These are phyloP conservation scores for Adelges cooleyi DNA, from an alignment of 1,140 invertebrate species.

Conservation along the genomic window DNA sequence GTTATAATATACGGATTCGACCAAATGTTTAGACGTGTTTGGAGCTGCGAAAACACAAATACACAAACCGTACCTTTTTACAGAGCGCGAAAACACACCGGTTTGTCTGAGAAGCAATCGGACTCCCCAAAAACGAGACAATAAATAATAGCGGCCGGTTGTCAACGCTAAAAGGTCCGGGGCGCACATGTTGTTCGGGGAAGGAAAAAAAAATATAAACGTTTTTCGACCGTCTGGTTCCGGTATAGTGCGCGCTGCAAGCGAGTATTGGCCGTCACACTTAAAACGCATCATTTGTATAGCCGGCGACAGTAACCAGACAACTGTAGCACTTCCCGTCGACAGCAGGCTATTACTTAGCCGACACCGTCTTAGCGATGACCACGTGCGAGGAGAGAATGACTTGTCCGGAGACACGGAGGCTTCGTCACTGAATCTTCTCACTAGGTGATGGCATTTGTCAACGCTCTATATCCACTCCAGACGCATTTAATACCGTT, in stretches of 20 bases:
- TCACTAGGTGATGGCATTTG: no score
- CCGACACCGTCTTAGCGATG: no score
- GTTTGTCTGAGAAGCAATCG: background rate
- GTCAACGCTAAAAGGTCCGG: constrained; percentile 16
- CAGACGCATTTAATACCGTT: no score
- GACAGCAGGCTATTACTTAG: no score
- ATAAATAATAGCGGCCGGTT: constrained; percentile 16
- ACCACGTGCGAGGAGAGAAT: no score
- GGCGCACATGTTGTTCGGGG: background rate
- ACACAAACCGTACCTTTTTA: no score
- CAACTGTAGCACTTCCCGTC: background rate
- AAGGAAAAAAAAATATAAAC: background rate
- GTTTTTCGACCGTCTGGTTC: constrained; percentile 7
- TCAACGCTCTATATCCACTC: no score
- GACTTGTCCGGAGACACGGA: no score
- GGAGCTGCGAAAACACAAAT: no score
- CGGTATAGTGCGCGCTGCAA: background rate
- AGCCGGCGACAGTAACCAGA: background rate
- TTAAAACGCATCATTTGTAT: background rate
- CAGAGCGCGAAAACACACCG: background rate
- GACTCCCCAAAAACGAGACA: background rate
- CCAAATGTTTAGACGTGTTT: no score
- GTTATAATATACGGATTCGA: no score
- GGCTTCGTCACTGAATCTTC: no score
- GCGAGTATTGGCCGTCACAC: background rate